These are phyloP conservation scores for Molossus alvarezi DNA, from an alignment of 2,797 vertebrate species.

Conservation along the genomic window DNA sequence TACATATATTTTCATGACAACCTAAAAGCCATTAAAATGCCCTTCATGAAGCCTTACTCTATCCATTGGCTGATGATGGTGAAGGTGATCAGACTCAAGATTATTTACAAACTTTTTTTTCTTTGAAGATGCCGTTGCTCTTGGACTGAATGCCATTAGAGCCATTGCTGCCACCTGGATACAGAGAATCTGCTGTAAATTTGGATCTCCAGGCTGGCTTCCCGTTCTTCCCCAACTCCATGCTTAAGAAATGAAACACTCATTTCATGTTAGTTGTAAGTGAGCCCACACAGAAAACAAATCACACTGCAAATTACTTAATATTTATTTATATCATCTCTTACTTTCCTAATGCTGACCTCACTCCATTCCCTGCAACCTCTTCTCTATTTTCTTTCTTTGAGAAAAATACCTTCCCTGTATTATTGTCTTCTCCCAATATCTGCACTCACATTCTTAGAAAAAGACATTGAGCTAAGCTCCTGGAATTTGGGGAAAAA, in stretches of 20 bases:
- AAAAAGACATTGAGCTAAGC: constrained; percentile 37
- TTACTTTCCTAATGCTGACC: not conserved
- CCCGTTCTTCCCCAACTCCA: constrained; percentile 4
- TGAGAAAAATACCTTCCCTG: constrained; percentile 28
- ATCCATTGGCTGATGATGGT: not conserved
- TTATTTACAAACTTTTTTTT: not conserved
- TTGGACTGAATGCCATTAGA: not conserved
- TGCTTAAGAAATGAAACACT: constrained; percentile 23
- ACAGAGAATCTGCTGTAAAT: constrained; percentile 4
- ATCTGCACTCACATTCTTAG: not conserved
- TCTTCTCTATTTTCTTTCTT: not conserved
- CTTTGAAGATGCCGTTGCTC: constrained; percentile 25
- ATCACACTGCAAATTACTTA: constrained; percentile 44
- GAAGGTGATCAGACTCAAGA: not conserved
- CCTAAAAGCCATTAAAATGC: constrained; percentile 29
- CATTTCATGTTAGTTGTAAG: constrained; percentile 59
- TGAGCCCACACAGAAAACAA: not conserved
- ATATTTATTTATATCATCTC: not conserved
- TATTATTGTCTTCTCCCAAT: constrained; percentile 4
- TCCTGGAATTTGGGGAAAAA: not conserved
- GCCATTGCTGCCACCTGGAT: not conserved
- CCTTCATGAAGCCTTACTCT: constrained; percentile 17
- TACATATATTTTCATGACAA: constrained; percentile 6
- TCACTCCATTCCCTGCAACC: not conserved
- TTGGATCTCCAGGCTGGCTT: not conserved